Conservation (phyloP, 2,113 vertebrate species). For the Lamprotornis superbus region DNA sequence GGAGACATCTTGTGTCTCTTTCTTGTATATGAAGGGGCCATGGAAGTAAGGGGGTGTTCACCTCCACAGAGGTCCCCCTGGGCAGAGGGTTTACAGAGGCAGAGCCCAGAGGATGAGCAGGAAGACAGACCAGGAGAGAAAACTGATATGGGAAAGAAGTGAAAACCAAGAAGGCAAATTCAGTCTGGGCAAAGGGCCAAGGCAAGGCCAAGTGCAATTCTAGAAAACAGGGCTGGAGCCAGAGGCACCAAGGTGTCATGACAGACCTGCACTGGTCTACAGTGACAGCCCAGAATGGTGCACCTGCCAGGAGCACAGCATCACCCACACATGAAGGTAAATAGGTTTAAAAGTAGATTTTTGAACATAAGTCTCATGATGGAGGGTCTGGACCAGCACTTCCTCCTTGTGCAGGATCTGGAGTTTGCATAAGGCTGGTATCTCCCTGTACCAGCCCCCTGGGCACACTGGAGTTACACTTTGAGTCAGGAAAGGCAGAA, state of each 20-base stretch:
- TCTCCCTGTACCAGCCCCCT: neutral
- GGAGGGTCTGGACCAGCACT: neutral
- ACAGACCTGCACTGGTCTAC: neutral
- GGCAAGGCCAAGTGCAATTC: conserved; percentile 55
- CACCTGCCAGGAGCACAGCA: conserved; percentile 6
- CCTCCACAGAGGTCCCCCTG: neutral
- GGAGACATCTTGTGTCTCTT: neutral
- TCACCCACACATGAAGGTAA: neutral
- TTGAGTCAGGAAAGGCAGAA: neutral
- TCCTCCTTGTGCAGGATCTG: neutral
- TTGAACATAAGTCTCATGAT: neutral
- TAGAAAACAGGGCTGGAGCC: conserved; percentile 21
- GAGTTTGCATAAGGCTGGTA: neutral
- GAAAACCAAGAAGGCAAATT: conserved; percentile 56
- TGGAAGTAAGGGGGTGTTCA: neutral
- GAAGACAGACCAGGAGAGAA: conserved; percentile 14
- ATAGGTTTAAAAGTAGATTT: neutral
- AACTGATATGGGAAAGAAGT: conserved; percentile 40
- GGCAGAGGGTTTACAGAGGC: neutral
- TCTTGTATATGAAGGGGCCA: neutral
- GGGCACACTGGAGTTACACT: neutral
- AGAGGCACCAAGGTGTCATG: conserved; percentile 33
- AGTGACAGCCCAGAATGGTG: neutral
- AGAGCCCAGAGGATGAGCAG: neutral
- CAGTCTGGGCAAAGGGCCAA: conserved; percentile 50